Conservation (phyloP, 2,888 invertebrate genomes). For the Hirtodrosophila histrioides region DNA sequence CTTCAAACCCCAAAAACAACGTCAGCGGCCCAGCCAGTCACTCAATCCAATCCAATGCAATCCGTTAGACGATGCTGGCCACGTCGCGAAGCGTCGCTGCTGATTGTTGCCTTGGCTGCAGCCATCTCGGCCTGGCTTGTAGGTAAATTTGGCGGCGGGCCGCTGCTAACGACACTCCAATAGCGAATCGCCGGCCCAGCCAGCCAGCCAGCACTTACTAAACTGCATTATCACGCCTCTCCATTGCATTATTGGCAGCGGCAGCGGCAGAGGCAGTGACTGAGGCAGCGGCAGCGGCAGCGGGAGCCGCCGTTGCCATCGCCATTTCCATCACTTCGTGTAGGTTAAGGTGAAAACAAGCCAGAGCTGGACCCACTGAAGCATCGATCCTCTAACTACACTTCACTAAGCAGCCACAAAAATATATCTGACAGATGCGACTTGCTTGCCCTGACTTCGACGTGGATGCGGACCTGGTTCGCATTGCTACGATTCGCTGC, state of each 20-base stretch:
- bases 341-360: slow-evolving; percentile 77
- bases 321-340: slow-evolving; percentile 59
- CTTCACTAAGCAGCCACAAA: slow-evolving; percentile 77
- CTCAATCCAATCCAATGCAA: slow-evolving; percentile 63
- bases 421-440: slow-evolving; percentile 80
- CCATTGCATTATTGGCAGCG: slow-evolving; percentile 78
- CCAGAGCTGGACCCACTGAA: slow-evolving; percentile 43
- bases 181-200: slow-evolving; percentile 23
- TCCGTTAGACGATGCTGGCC: slow-evolving; percentile 68
- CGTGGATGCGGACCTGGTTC: slow-evolving; percentile 47
- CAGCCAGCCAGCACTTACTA: slow-evolving; percentile 68
- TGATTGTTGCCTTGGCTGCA: slow-evolving; percentile 25
- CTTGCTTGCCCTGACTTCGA: slow-evolving; percentile 52
- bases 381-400: slow-evolving; percentile 75
- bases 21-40: slow-evolving; percentile 66
- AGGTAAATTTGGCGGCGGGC: slow-evolving; percentile 57
- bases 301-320: slow-evolving; percentile 38
- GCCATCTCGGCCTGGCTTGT: slow-evolving; percentile 20
- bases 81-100: slow-evolving; percentile 41
- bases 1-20: slow-evolving; percentile 27
- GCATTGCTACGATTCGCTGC: slow-evolving; percentile 76
- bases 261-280: slow-evolving; percentile 30
- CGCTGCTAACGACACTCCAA: slow-evolving; percentile 44
- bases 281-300: slow-evolving; percentile 15
- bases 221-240: slow-evolving; percentile 81